A percentile compares a stretch with the other conserved stretches of the same genome.
phyloP scores from a whole-genome alignment of 2,888 invertebrate genomes.

The Aphrophora alni region DNA sequence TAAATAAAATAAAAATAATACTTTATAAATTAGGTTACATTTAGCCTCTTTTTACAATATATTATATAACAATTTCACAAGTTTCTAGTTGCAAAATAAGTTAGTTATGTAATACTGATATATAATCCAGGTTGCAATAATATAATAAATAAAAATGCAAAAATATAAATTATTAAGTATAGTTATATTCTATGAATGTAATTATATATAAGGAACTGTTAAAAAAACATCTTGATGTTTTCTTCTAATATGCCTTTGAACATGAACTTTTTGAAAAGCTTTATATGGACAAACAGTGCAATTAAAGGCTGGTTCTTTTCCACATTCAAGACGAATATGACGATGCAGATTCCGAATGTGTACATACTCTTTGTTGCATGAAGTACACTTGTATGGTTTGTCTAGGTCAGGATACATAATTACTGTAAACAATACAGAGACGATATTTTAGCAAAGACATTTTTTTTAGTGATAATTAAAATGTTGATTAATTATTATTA shows the following conservation, averaged over 20 bases:
- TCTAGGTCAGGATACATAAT: neutral
- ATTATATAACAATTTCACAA: too few relatives aligned
- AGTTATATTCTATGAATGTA: neutral
- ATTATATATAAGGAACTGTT: neutral
- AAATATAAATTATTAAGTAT: neutral
- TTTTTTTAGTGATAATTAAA: too few relatives aligned
- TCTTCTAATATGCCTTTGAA: slow-evolving; percentile 28
- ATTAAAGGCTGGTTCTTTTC: slow-evolving; percentile 73
- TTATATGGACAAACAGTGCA: slow-evolving; percentile 68
- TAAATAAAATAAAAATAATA: too few relatives aligned
- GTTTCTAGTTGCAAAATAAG: neutral
- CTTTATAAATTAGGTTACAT: too few relatives aligned
- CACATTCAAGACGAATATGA: slow-evolving; percentile 52
- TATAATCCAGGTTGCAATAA: too few relatives aligned
- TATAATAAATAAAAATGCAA: neutral
- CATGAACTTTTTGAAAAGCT: slow-evolving; percentile 34
- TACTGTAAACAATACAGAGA: neutral
- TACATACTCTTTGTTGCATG: slow-evolving; percentile 43
- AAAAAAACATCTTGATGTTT: slow-evolving; percentile 9
- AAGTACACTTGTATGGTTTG: slow-evolving; percentile 30
- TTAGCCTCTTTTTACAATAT: too few relatives aligned
- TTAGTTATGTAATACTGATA: neutral
- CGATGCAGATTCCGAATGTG: slow-evolving; percentile 43
- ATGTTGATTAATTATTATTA: too few relatives aligned
- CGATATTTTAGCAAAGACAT: neutral